Evolutionary conservation across 2,888 invertebrate species (phyloP), one percentile per base, ranked within the genome.

Genomic region (Plusia festucae): DNA sequence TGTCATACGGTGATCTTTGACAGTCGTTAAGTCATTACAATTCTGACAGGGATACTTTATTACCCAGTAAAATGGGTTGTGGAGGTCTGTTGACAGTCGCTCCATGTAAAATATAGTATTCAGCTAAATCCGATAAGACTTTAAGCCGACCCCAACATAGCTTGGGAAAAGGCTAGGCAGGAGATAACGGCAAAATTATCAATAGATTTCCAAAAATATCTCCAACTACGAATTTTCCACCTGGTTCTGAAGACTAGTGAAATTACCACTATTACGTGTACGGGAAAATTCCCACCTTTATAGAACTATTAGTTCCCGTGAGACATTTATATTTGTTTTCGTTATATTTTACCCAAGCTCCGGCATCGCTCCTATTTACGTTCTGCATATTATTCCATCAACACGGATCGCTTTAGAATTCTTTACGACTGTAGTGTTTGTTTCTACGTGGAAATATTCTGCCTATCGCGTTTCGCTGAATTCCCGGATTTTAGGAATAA

Each of bases 281-380:
- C 46, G 20, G 20, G 46, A 49, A 49, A 49, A 49, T 49, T 49
- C 8, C 46, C 46, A 20, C 11, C 4, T 7, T 2, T 9, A 18
- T 49, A 18, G 46, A 18, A n/a, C 5, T n/a, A 20, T 49, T 49
- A 20, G 46, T 49, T 49, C 11, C 46, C 18, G 1, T 18, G 18
- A 49, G 46, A 49, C 18, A 20, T n/a, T 40, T 40, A 40, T 49
- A 49, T 49, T 49, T 49, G 46, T 49, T 49, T 49, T 49, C 9
- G 46, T 20, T 49, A 49, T 49, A 49, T 20, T 49, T 18, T 20
- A 49, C 46, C 20, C 3, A 18, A 20, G 18, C 46, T 18, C 18
- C 20, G 46, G 40, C n/a, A 40, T 40, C 20, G 9, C 46, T 46
- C 3, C 18, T 18, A 49, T 18, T 20, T 20, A 13, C 20, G 46